A percentile compares a stretch with the other conserved stretches of the same genome.
These are phyloP conservation scores for Conger conger DNA, from an alignment of 2,113 vertebrate species.

Conservation along the genomic window DNA sequence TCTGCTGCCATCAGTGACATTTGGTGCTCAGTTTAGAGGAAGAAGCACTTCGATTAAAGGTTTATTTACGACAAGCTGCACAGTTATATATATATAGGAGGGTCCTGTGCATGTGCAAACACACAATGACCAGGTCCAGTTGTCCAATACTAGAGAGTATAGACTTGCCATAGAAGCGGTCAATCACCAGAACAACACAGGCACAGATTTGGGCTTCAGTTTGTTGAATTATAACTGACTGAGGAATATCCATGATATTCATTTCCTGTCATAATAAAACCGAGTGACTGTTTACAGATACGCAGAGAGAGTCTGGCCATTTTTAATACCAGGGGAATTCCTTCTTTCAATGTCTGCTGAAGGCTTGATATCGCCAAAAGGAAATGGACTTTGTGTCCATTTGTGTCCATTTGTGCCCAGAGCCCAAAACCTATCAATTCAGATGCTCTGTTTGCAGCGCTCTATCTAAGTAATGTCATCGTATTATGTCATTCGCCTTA, in stretches of 20 bases:
- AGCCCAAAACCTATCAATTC: slow-evolving; percentile 37
- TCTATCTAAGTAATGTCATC: slow-evolving; percentile 42
- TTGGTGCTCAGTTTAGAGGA: slow-evolving; percentile 40
- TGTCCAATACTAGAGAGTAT: not conserved
- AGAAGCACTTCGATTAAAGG: slow-evolving; percentile 45
- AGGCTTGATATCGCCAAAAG: slow-evolving; percentile 33
- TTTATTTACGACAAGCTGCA: slow-evolving; percentile 20
- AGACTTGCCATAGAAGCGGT: not conserved
- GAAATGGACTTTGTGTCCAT: slow-evolving; percentile 40
- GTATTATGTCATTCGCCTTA: slow-evolving; percentile 38
- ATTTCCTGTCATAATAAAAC: not conserved
- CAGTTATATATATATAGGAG: too few species aligned
- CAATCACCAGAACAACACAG: not conserved
- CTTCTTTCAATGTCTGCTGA: slow-evolving; percentile 35
- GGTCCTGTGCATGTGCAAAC: not conserved
- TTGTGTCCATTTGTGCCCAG: too few species aligned
- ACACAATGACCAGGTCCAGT: not conserved
- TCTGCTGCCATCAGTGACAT: slow-evolving; percentile 37
- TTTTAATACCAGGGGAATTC: slow-evolving; percentile 32
- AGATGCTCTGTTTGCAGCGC: slow-evolving; percentile 30
- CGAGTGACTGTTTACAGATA: slow-evolving; percentile 23
- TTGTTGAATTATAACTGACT: not conserved
- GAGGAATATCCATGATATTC: slow-evolving; percentile 16
- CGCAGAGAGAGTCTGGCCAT: slow-evolving; percentile 18
- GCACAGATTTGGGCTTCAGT: not conserved